Base-by-base conservation (phyloP, 2,888 invertebrate species). In the Eucriotettix oculatus region DNA sequence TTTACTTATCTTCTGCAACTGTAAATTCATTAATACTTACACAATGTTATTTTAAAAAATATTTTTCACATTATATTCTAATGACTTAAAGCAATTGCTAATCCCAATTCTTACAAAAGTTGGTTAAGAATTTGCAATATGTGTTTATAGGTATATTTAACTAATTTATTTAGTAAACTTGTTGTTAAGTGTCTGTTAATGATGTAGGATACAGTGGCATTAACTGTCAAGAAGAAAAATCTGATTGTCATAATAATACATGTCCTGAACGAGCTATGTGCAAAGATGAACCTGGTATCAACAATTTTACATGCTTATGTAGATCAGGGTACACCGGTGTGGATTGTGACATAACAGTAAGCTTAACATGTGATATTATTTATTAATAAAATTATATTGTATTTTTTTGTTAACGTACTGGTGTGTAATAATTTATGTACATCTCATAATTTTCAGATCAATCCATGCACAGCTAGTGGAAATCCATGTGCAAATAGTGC, bases 191-290 rank as follows among this genome's bases (percentile, higher is more conserved):
- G 29, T 29, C 29, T 29, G 53, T 44, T 16, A 43, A 16, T 63
- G 52, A 57, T 58, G n/a, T 56, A 67, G 74, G 93, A 54, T 94
- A 92, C 68, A 84, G 86, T 10, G 94, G 94, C n/a, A 55, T 61
- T 29, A 63, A 61, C 17, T 97, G 97, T 70, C 95, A 97, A 76
- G 90, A 93, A 71, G 93, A 95, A 73, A 82, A 86, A 67, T 86
- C 89, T 16, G 93, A 96, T 68, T 96, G 94, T 70, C 78, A 79
- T 66, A 88, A 87, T 69, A 88, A 90, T 64, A 91, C 96, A 0
- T 98, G 98, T 68, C 92, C 93, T 1, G 95, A 94, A 70, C 79
- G 94, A 68, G 96, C 96, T 7, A 94, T 95, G 90, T 98, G 98
- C 73, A 95, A 96, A 75, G 93, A 97, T 72, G 90, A 87, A 73